phyloP scores from a whole-genome alignment of 2,797 vertebrate species.

The Pipistrellus pygmaeus region DNA sequence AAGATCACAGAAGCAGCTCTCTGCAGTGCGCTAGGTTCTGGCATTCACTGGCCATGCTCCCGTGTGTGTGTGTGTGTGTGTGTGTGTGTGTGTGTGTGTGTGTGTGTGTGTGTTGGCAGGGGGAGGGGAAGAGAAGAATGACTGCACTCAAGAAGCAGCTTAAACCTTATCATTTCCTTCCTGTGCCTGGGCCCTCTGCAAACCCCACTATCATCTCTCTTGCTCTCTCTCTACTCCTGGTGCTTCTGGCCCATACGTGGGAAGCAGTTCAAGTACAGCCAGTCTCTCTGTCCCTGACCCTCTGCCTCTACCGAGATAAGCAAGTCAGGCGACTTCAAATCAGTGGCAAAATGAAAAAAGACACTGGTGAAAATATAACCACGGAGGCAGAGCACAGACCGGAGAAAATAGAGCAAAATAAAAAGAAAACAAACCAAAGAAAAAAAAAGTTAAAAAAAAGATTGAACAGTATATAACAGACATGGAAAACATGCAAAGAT shows the following conservation, averaged over 20 bases:
- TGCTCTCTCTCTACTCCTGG: neutral
- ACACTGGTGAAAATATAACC: neutral
- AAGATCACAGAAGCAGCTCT: neutral
- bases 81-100: too few relatives aligned
- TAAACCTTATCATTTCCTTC: neutral
- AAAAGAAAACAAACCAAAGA: neutral
- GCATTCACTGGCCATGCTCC: neutral
- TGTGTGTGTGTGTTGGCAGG: too few relatives aligned
- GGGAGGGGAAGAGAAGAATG: too few relatives aligned
- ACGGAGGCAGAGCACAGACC: neutral
- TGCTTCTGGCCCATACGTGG: neutral
- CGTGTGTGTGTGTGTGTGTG: neutral
- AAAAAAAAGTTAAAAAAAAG: neutral
- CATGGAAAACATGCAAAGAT: neutral
- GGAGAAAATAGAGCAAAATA: neutral
- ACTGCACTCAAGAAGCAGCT: neutral
- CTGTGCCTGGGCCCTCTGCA: rapidly evolving
- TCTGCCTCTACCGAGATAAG: neutral
- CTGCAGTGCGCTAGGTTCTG: neutral
- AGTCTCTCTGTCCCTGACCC: neutral
- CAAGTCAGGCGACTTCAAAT: neutral
- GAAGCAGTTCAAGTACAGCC: neutral
- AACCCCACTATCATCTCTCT: neutral
- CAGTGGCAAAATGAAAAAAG: neutral
- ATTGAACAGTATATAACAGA: neutral